Conservation (phyloP, 2,797 vertebrate genomes). For the Anableps anableps region DNA sequence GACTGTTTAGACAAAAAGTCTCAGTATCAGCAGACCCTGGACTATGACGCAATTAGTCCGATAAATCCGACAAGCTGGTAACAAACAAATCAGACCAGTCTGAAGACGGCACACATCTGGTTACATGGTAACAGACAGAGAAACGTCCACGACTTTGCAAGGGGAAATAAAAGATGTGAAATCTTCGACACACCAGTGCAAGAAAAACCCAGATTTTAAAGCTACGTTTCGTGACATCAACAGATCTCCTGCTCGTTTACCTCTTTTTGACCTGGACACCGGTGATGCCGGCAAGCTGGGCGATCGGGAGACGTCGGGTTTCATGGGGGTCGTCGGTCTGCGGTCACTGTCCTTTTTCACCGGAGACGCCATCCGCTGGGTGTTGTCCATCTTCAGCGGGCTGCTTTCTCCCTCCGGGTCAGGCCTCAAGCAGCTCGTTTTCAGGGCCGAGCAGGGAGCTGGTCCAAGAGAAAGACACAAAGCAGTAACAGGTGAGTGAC, state of each 20-base stretch:
- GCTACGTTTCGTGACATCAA: neutral
- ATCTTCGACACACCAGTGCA: neutral
- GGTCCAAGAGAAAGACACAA: constrained; percentile 39
- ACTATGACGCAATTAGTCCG: neutral
- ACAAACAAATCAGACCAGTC: neutral
- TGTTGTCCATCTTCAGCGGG: constrained; percentile 50
- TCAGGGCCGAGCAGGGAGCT: constrained; percentile 60
- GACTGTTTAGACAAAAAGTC: neutral
- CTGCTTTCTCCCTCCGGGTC: constrained; percentile 73
- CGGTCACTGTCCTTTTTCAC: constrained; percentile 57
- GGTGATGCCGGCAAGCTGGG: constrained; percentile 70
- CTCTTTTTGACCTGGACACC: constrained; percentile 67
- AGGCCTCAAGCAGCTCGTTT: constrained; percentile 52
- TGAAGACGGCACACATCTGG: neutral
- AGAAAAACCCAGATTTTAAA: neutral
- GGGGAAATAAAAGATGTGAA: neutral
- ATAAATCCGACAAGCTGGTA: neutral
- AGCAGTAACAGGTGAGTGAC: constrained; percentile 42
- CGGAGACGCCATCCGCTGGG: constrained; percentile 61
- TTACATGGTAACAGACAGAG: neutral
- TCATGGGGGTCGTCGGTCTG: constrained; percentile 55
- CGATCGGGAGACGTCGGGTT: constrained; percentile 66
- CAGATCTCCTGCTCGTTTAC: constrained; percentile 47
- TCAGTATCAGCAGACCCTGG: neutral
- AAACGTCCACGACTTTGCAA: neutral